Evolutionary conservation across 2,113 vertebrate genomes (phyloP).

Genomic region (Catharus bicknelli): DNA sequence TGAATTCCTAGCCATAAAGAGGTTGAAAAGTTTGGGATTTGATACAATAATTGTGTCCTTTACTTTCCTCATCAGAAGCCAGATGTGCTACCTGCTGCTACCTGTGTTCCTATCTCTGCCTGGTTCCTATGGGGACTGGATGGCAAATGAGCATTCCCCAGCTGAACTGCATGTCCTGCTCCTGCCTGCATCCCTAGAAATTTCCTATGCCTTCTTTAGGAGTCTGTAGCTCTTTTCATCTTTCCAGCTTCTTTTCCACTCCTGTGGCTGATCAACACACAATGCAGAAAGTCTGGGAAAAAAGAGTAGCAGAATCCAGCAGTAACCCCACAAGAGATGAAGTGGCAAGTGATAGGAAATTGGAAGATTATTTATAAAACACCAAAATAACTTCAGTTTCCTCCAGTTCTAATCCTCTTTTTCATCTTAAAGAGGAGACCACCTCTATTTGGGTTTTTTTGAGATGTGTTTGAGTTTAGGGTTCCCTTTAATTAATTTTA

Average conservation of each 20-base stretch:
- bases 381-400: background rate
- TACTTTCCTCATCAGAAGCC: background rate
- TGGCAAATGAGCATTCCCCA: background rate
- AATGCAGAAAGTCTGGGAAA: background rate
- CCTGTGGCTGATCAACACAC: background rate
- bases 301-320: background rate
- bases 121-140: background rate
- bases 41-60: background rate
- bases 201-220: background rate
- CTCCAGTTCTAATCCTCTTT: background rate
- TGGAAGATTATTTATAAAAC: constrained; percentile 3
- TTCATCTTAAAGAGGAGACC: background rate
- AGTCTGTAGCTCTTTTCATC: background rate
- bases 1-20: background rate
- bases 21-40: background rate
- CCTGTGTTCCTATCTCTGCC: background rate
- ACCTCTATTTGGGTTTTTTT: background rate
- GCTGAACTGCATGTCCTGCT: background rate
- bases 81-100: background rate
- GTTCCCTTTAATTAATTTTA: background rate
- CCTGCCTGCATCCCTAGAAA: background rate
- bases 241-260: background rate
- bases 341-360: constrained; percentile 12
- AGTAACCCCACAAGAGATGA: background rate
- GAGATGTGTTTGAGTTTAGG: background rate